Conservation (phyloP, 2,888 invertebrate genomes). For the Thecocarcelia acutangulata region DNA sequence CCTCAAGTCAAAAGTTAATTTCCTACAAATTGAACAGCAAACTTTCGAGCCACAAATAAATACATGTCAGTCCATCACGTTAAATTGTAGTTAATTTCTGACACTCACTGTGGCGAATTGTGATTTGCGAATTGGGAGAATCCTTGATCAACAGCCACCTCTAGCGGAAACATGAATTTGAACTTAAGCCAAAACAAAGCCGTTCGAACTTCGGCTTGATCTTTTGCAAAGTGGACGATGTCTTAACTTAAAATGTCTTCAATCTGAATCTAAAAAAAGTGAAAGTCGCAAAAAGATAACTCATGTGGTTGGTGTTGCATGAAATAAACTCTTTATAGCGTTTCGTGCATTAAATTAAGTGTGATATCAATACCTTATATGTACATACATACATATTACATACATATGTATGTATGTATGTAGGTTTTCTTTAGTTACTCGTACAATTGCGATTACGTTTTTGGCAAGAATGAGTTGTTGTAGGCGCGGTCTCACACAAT, state of each 20-base stretch:
- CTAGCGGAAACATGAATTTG: slow-evolving; percentile 61
- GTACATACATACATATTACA: background rate
- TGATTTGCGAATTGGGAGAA: slow-evolving; percentile 38
- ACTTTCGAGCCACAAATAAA: background rate
- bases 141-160: slow-evolving; percentile 60
- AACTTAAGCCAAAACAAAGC: slow-evolving; percentile 49
- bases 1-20: slow-evolving; percentile 65
- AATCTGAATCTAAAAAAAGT: slow-evolving; percentile 52
- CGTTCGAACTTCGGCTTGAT: slow-evolving; percentile 3
- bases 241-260: slow-evolving; percentile 9
- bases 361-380: slow-evolving; percentile 25
- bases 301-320: slow-evolving; percentile 11
- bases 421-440: background rate
- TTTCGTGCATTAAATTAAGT: slow-evolving; percentile 28
- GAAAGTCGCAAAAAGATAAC: slow-evolving; percentile 52
- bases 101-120: slow-evolving; percentile 58
- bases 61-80: slow-evolving; percentile 63
- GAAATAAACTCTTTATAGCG: slow-evolving; percentile 17
- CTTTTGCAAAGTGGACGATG: background rate
- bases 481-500: slow-evolving; percentile 59
- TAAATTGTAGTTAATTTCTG: slow-evolving; percentile 57
- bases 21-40: slow-evolving; percentile 38
- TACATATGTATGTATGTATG: no score
- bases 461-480: slow-evolving; percentile 53
- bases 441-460: background rate